Conservation (phyloP, 2,888 invertebrate genomes). For the Iselma pallidipennis region DNA sequence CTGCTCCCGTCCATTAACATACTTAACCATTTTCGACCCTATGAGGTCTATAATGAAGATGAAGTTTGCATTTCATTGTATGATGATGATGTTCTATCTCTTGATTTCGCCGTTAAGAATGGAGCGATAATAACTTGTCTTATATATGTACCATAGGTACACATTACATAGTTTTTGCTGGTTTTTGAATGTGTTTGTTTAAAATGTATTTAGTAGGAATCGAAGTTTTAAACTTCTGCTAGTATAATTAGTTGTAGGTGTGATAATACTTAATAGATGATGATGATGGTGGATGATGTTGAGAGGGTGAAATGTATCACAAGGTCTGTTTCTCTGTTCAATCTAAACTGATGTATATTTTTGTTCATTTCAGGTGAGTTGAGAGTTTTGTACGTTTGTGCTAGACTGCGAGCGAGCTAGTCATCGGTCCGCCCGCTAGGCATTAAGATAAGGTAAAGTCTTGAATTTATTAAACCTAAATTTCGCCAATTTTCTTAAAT, state of each 20-base stretch:
- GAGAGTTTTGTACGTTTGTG: constrained; percentile 8
- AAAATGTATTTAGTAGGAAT: neutral
- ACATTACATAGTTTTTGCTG: neutral
- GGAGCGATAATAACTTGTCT: neutral
- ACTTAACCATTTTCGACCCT: neutral
- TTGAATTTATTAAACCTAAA: constrained; percentile 55
- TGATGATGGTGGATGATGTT: neutral
- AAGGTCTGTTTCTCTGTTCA: constrained; percentile 6
- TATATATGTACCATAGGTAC: neutral
- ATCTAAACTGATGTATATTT: constrained; percentile 29
- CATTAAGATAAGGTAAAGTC: constrained; percentile 56
- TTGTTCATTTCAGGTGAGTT: constrained; percentile 51
- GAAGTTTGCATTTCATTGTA: neutral
- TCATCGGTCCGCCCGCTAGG: constrained; percentile 40
- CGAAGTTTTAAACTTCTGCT: neutral
- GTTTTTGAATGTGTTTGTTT: neutral
- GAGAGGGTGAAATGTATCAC: neutral
- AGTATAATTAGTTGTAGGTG: neutral
- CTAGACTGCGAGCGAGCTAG: constrained; percentile 16
- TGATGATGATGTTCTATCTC: neutral
- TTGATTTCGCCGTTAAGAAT: neutral
- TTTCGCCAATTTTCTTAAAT: constrained; percentile 56
- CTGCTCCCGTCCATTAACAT: neutral
- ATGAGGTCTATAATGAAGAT: neutral
- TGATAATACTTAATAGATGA: neutral